These are phyloP conservation scores for Setipinna tenuifilis DNA, from an alignment of 2,797 vertebrate species.

Conservation along the genomic window DNA sequence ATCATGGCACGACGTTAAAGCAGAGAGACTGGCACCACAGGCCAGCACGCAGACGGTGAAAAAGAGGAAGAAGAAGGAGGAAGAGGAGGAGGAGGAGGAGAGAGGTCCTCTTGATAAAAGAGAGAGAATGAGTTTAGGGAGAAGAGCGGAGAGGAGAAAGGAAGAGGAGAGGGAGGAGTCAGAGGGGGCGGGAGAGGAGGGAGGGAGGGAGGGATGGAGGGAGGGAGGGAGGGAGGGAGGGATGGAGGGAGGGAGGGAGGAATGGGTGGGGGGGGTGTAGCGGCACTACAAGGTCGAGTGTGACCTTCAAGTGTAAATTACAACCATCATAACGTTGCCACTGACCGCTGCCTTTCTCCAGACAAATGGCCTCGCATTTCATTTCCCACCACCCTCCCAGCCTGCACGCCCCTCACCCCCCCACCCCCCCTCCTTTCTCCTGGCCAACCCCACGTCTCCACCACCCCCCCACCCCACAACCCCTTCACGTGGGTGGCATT, in stretches of 20 bases:
- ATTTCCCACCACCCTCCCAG: conserved; percentile 30
- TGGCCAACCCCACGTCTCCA: neutral
- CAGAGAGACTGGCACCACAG: conserved; percentile 23
- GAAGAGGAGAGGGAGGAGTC: conserved; percentile 48
- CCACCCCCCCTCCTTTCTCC: neutral
- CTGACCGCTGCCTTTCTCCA: conserved; percentile 37
- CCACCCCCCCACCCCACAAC: neutral
- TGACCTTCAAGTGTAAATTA: conserved; percentile 65
- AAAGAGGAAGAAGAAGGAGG: neutral
- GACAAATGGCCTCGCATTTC: conserved; percentile 48
- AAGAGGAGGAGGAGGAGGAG: neutral
- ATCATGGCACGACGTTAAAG: conserved; percentile 27
- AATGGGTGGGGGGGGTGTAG: neutral
- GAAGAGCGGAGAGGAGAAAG: conserved; percentile 50
- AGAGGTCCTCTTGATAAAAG: conserved; percentile 1
- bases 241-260: conserved; percentile 32
- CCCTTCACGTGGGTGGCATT: conserved; percentile 25
- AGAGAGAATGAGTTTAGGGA: conserved; percentile 26
- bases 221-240: neutral
- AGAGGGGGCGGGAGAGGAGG: no score
- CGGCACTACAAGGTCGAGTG: conserved; percentile 42
- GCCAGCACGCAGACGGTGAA: neutral
- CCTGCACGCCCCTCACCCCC: no score
- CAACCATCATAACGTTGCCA: conserved; percentile 52
- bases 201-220: no score